Conservation (phyloP, 2,888 invertebrate species). For the Rhimphoctona megacephalus region DNA sequence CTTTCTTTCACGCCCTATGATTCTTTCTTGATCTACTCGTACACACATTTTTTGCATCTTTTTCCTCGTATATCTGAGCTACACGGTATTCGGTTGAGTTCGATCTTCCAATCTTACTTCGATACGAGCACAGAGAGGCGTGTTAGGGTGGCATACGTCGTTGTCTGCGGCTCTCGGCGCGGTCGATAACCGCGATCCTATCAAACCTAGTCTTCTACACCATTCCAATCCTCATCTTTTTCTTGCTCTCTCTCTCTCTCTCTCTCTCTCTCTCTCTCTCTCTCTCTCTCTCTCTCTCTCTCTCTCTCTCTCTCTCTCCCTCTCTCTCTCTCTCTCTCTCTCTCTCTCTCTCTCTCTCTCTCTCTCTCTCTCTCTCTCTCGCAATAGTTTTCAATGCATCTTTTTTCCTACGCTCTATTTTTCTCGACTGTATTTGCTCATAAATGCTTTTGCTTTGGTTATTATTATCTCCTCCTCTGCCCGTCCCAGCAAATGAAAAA, state of each 20-base stretch:
- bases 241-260: slow-evolving; percentile 24
- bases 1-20: neutral
- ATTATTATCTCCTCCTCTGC: neutral
- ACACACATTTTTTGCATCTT: slow-evolving; percentile 27
- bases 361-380: neutral
- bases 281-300: neutral
- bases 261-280: slow-evolving; percentile 32
- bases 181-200: slow-evolving; percentile 75
- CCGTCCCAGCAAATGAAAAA: neutral
- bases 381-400: neutral
- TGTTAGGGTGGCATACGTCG: slow-evolving; percentile 66
- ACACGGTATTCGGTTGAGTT: slow-evolving; percentile 47
- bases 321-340: slow-evolving; percentile 24
- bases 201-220: slow-evolving; percentile 66
- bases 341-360: slow-evolving; percentile 25
- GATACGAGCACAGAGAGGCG: slow-evolving; percentile 40
- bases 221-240: slow-evolving; percentile 28
- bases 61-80: slow-evolving; percentile 23
- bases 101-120: slow-evolving; percentile 39
- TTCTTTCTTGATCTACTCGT: slow-evolving; percentile 22
- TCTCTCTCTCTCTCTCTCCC: neutral
- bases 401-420: slow-evolving; percentile 20
- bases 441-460: slow-evolving; percentile 12
- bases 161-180: slow-evolving; percentile 71
- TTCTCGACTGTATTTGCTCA: slow-evolving; percentile 11